Percentiles rank a stretch among this genome's conserved stretches.
These are phyloP conservation scores for Galeruca laticollis DNA, from an alignment of 2,888 invertebrate genomes.

Conservation along the genomic window DNA sequence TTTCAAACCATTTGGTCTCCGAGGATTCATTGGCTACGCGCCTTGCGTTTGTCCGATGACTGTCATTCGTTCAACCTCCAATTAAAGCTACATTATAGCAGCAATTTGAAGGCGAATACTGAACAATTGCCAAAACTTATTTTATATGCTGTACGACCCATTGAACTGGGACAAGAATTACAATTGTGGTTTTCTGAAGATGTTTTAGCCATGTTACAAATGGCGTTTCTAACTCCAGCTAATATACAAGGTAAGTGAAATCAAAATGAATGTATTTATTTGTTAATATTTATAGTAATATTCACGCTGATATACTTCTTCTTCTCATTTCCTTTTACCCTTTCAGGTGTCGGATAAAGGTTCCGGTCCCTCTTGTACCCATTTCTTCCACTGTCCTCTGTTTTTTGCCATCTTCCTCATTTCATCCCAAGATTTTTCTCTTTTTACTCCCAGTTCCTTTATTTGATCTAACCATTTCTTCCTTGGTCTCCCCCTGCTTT, in stretches of 20 bases:
- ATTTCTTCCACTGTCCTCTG: too few species aligned
- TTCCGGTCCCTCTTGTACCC: too few species aligned
- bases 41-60: constrained; percentile 72
- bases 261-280: too few species aligned
- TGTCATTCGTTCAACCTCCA: constrained; percentile 75
- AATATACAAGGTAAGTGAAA: constrained; percentile 81
- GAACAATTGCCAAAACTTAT: constrained; percentile 56
- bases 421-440: too few species aligned
- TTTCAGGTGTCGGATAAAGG: too few species aligned
- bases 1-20: constrained; percentile 58
- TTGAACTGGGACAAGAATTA: constrained; percentile 77
- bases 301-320: too few species aligned
- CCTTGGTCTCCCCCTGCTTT: too few species aligned
- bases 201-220: constrained; percentile 76
- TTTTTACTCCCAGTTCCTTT: too few species aligned
- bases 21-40: constrained; percentile 63
- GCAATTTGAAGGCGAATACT: constrained; percentile 41
- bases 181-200: constrained; percentile 87
- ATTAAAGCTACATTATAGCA: constrained; percentile 61
- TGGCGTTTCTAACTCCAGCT: constrained; percentile 82
- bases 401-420: too few species aligned
- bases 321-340: too few species aligned
- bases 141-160: constrained; percentile 68
- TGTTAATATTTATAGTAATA: too few species aligned
- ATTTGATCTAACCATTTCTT: too few species aligned